Conservation (phyloP, 2,888 invertebrate genomes). For the Himalopsyche japonica region DNA sequence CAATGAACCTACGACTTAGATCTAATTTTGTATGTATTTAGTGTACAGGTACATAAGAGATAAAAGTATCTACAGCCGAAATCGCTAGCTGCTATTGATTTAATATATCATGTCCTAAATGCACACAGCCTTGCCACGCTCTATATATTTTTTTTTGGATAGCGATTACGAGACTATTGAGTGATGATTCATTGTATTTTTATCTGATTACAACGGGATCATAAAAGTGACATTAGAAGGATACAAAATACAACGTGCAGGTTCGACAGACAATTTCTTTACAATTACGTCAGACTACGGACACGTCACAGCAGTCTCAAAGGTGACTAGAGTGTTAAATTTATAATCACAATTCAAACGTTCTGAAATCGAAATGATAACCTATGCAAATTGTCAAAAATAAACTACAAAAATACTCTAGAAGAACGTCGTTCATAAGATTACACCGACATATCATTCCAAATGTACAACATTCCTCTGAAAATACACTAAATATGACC, state of each 20-base stretch:
- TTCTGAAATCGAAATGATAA: neutral
- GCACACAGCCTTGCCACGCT: constrained; percentile 76
- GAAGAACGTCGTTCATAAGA: constrained; percentile 38
- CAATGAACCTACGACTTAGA: constrained; percentile 41
- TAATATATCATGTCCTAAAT: constrained; percentile 58
- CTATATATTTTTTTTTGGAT: constrained; percentile 46
- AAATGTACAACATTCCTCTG: constrained; percentile 41
- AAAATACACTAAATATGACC: constrained; percentile 30
- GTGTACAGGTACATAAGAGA: constrained; percentile 34
- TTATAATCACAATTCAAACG: neutral
- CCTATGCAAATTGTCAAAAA: constrained; percentile 31
- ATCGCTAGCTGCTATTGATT: constrained; percentile 33
- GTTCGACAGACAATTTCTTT: constrained; percentile 37
- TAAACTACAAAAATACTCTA: constrained; percentile 37
- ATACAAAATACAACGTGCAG: constrained; percentile 39
- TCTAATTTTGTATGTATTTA: constrained; percentile 38
- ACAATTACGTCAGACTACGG: constrained; percentile 37
- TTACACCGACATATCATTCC: constrained; percentile 39
- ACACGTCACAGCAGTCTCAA: constrained; percentile 36
- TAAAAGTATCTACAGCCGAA: constrained; percentile 39
- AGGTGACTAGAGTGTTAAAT: constrained; percentile 30
- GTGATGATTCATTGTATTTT: constrained; percentile 17
- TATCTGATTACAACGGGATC: constrained; percentile 18
- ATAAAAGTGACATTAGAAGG: constrained; percentile 25
- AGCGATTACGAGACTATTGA: constrained; percentile 12